These are phyloP conservation scores for Trachelus tabidus DNA, from an alignment of 2,888 invertebrate species.

Conservation along the genomic window DNA sequence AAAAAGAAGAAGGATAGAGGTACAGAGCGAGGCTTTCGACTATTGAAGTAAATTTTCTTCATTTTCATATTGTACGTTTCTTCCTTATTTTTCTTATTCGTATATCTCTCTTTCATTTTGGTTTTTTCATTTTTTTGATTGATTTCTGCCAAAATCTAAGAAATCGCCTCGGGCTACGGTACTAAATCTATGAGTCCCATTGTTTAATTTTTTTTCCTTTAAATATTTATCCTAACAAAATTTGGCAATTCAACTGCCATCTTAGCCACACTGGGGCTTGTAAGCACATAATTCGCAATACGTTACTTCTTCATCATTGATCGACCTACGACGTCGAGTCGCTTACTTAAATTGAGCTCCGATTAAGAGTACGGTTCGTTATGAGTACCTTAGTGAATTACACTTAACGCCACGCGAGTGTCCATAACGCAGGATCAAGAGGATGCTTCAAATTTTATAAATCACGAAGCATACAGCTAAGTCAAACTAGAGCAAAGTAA, in stretches of 20 bases:
- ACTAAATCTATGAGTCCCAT: background rate
- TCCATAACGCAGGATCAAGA: background rate
- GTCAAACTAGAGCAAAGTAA: background rate
- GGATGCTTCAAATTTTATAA: background rate
- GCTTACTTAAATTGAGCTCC: conserved; percentile 47
- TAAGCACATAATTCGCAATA: background rate
- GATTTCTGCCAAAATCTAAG: background rate
- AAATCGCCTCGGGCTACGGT: background rate
- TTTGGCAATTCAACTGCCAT: background rate
- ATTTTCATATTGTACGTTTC: background rate
- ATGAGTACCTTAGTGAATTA: conserved; percentile 18
- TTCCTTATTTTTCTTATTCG: background rate
- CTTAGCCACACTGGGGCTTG: background rate
- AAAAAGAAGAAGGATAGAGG: background rate
- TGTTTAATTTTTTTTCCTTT: background rate
- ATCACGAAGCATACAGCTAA: background rate
- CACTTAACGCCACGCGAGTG: background rate
- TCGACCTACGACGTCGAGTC: conserved; percentile 2
- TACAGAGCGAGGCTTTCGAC: background rate
- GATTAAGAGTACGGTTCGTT: conserved; percentile 41
- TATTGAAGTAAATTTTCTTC: background rate
- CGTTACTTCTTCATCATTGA: conserved; percentile 10
- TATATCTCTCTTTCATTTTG: background rate
- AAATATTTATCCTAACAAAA: background rate
- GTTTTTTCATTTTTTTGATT: background rate